Conservation (phyloP, 2,113 vertebrate species). For the Nettapus auritus region DNA sequence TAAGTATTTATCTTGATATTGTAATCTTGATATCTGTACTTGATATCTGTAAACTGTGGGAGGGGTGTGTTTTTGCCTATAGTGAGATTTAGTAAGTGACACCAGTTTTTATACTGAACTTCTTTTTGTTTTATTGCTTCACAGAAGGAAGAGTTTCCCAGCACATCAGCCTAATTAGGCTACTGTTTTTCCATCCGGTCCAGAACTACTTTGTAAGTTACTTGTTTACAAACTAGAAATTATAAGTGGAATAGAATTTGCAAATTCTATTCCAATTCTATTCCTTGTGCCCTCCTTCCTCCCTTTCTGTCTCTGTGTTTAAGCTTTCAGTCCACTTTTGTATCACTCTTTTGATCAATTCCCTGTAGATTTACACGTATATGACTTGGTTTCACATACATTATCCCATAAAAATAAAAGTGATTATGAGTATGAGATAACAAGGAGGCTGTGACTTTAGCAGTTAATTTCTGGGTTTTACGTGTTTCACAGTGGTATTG, state of each 20-base stretch:
- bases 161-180: not conserved
- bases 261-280: not conserved
- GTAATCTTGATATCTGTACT: not conserved
- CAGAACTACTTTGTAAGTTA: slow-evolving; percentile 58
- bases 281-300: not conserved
- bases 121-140: slow-evolving; percentile 26
- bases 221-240: not conserved
- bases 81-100: not conserved
- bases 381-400: not conserved
- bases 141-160: slow-evolving; percentile 63
- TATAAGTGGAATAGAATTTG: not conserved
- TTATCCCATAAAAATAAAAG: not conserved
- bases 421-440: not conserved
- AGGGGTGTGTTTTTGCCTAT: not conserved
- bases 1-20: not conserved
- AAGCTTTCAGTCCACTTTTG: not conserved
- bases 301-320: not conserved
- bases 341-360: not conserved
- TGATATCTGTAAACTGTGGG: not conserved
- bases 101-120: not conserved
- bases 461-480: not conserved
- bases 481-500: not conserved
- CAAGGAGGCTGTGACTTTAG: not conserved
- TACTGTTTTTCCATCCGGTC: slow-evolving; percentile 4
- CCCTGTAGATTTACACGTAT: not conserved